Evolutionary conservation across 2,797 vertebrate genomes (phyloP), one percentile per base, ranked within the genome.

Genomic region (Manis crassicaudata): DNA sequence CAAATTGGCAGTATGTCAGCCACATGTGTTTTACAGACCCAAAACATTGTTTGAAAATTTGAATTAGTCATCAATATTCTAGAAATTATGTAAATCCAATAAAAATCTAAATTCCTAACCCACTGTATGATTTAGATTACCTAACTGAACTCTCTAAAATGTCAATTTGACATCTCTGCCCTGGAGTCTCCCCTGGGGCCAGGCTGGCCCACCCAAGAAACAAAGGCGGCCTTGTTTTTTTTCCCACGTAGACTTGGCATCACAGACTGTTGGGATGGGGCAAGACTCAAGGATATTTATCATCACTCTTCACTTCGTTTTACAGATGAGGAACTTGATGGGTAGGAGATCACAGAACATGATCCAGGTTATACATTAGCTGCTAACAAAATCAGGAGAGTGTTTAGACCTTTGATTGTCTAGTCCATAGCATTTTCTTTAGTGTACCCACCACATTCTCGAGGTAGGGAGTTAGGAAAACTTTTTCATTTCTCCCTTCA

Each of bases 101-200:
- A 37, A 40, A 81, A 82, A 56, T 88, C 14, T 46, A 63, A 62
- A 73, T 80, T 37, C 81, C 35, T 40, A 63, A 6, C 14, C 72
- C n/a, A 43, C 60, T 91, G 65, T 87, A 79, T 63, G 83, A 56
- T 77, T 93, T 95, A 63, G 17, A 87, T 87, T 29, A 70, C 20
- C 37, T 50, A 16, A 20, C 40, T 83, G 80, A 75, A 56, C 20
- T 37, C 25, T 10, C 3, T 58, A 50, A 80, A 68, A 63, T 25
- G 52, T 80, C 40, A 13, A 4, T 75, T 37, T 92, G 72, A 91
- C 73, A 92, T 56, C 25, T 46, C 81, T 90, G 68, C 27, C 54
- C 81, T 17, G 9, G 27, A 81, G 29, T 32, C 40, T 12, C 18
- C 70, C 43, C 43, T 17, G 4, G 40, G 7, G 68, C 56, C 46